These are phyloP conservation scores for Accipiter cooperii DNA, from an alignment of 2,113 vertebrate species.

Conservation along the genomic window DNA sequence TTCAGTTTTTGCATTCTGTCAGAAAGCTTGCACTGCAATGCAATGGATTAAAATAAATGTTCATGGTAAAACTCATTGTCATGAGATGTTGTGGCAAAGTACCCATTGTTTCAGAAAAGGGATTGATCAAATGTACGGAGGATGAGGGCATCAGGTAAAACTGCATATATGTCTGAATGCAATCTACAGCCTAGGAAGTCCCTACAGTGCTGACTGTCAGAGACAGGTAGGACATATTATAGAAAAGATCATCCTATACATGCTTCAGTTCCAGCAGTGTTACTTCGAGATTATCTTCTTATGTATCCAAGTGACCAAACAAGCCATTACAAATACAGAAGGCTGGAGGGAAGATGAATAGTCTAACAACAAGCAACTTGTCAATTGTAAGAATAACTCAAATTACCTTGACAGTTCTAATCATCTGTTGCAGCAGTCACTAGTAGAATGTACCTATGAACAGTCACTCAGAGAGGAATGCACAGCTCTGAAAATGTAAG, in stretches of 20 bases:
- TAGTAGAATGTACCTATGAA: not conserved
- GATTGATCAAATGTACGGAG: not conserved
- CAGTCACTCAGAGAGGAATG: not conserved
- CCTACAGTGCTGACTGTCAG: not conserved
- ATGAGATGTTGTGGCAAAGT: not conserved
- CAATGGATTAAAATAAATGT: not conserved
- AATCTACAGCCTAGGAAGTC: not conserved
- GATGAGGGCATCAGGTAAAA: not conserved
- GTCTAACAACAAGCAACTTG: not conserved
- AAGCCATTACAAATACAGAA: not conserved
- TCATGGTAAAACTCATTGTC: not conserved
- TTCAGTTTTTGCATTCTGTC: not conserved
- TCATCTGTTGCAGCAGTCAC: not conserved
- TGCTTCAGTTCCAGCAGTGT: not conserved
- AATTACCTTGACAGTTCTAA: not conserved
- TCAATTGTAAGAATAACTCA: not conserved
- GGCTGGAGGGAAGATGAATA: not conserved
- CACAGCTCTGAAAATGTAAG: not conserved
- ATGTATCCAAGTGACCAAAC: not conserved
- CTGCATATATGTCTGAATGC: not conserved
- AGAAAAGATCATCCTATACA: not conserved
- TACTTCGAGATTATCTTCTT: not conserved
- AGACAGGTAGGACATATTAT: not conserved
- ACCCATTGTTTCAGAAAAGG: not conserved
- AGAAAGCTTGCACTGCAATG: not conserved